Percentiles rank a stretch among this genome's conserved stretches.
These are phyloP conservation scores for Penaeus chinensis DNA, from an alignment of 1,140 invertebrate species.

Conservation along the genomic window DNA sequence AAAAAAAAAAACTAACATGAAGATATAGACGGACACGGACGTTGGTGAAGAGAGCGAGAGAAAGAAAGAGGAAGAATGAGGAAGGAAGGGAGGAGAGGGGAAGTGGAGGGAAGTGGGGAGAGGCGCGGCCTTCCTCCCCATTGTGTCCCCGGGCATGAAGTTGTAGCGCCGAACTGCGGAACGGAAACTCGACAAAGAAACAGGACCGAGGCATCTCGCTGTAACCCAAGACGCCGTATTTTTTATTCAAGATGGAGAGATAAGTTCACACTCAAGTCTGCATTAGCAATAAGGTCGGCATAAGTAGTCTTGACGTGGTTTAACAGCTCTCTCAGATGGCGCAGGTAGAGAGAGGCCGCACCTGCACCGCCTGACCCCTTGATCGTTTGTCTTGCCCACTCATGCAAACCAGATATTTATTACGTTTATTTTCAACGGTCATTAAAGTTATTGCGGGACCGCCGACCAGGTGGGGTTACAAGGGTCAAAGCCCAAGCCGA, in stretches of 20 bases:
- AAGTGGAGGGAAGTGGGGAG: neutral
- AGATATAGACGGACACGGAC: neutral
- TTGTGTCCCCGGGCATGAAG: neutral
- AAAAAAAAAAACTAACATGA: neutral
- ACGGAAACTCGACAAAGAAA: neutral
- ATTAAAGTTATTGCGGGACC: no score
- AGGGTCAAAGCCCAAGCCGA: conserved; percentile 32
- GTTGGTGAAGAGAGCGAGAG: no score
- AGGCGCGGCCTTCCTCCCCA: neutral
- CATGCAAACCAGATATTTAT: no score
- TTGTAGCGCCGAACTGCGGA: neutral
- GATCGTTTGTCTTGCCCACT: no score
- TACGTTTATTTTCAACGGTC: no score
- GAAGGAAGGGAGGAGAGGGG: conserved; percentile 1
- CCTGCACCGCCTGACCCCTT: no score
- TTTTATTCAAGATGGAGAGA: conserved; percentile 50
- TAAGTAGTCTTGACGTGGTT: conserved; percentile 47
- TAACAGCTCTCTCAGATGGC: conserved; percentile 42
- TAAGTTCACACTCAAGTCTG: conserved; percentile 57
- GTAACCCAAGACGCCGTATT: conserved; percentile 45
- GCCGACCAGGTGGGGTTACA: conserved; percentile 25
- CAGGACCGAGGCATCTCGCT: neutral
- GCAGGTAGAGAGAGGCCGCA: conserved; percentile 33
- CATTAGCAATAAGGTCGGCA: conserved; percentile 53
- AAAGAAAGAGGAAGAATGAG: no score